Base-by-base conservation (phyloP, 2,797 vertebrate species). In the Pantherophis alleghaniensis region DNA sequence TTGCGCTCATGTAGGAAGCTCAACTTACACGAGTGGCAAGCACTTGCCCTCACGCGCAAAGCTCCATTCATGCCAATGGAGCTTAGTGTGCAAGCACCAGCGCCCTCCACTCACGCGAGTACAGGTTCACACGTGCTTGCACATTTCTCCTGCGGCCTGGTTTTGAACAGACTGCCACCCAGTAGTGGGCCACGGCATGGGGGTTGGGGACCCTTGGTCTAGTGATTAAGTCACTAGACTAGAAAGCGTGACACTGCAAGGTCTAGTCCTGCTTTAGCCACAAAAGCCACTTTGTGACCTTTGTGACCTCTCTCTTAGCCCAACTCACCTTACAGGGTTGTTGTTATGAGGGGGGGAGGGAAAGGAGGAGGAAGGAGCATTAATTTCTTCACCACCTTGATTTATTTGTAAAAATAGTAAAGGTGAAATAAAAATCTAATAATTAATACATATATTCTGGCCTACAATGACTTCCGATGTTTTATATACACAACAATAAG, bases 221-320 rank as follows among this genome's bases (percentile, higher is more conserved):
- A 69, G 66, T 32, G n/a, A n/a, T 69, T 32, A 18, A 32, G 14
- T 32, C 14, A 18, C 66, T 69, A 69, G 66, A 6, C 66, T 69
- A 69, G n/a, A 69, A 32, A 69, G n/a, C 0, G 2, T 1, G 6
- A 18, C n/a, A 18, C n/a, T 69, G n/a, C 0, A 2, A 32, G 14
- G 18, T 69, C 63, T 16, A n/a, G 63, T 69, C n/a, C 14, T 69
- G n/a, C 28, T 69, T 69, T 69, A 69, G n/a, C 63, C 63, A 32
- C 28, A 69, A 69, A 69, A 32, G 13, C 63, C 13, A 69, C 63
- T 69, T 69, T 69, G 14, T 32, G 66, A 74, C n/a, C 66, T 74
- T 37, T n/a, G n/a, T n/a, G n/a, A n/a, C n/a, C 66, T 18, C 6
- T 32, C 14, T 74, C 16, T 13, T 37, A 74, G n/a, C 69, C 32